Conservation (phyloP, 2,888 invertebrate species). For the Leptinotarsa peninsularis region DNA sequence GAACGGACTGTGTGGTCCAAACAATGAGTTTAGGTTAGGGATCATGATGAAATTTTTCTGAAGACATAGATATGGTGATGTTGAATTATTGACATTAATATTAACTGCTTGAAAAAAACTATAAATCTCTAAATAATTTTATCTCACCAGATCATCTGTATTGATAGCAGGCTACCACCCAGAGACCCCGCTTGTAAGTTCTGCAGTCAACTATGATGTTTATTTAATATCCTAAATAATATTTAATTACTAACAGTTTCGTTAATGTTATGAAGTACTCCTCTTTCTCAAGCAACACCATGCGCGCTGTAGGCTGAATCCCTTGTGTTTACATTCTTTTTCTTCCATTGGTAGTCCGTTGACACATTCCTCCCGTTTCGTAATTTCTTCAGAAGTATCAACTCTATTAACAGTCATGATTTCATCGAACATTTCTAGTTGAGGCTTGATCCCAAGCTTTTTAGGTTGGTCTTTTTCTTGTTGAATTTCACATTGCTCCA, state of each 20-base stretch:
- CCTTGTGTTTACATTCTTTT: constrained; percentile 54
- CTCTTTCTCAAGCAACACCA: constrained; percentile 69
- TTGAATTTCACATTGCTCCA: not conserved
- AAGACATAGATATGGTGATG: no score
- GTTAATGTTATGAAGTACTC: constrained; percentile 55
- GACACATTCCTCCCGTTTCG: constrained; percentile 33
- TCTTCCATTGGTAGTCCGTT: constrained; percentile 37
- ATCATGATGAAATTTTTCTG: no score
- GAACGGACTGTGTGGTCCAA: no score
- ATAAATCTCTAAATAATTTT: no score
- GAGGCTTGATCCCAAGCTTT: constrained; percentile 32
- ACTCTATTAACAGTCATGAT: constrained; percentile 56
- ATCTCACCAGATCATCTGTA: no score
- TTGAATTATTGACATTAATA: not conserved
- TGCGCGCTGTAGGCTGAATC: constrained; percentile 68
- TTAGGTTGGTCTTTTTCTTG: constrained; percentile 23
- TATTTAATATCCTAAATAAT: not conserved
- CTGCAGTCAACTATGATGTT: not conserved
- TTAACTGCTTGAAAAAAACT: not conserved
- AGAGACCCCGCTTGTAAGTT: not conserved
- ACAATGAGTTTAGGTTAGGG: no score
- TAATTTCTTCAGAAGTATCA: constrained; percentile 43
- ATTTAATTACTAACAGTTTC: not conserved
- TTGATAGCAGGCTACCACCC: not conserved
- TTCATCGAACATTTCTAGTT: constrained; percentile 57